These are phyloP conservation scores for Dynastes grantii DNA, from an alignment of 2,888 invertebrate genomes.

Conservation along the genomic window DNA sequence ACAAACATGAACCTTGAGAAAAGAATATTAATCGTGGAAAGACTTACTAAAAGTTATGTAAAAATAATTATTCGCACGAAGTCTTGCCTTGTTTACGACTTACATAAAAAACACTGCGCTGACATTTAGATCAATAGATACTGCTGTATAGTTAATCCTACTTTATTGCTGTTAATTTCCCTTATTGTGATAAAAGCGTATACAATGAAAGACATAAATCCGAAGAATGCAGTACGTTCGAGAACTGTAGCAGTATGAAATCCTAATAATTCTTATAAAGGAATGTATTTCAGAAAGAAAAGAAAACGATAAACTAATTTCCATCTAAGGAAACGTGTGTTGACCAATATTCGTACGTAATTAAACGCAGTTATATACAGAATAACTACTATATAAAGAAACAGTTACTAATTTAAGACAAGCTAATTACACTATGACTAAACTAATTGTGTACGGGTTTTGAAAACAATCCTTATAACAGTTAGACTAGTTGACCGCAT, in stretches of 20 bases:
- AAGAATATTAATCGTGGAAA: slow-evolving; percentile 35
- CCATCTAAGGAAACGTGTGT: background rate
- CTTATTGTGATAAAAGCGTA: background rate
- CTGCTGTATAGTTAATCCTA: slow-evolving; percentile 10
- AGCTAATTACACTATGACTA: slow-evolving; percentile 2
- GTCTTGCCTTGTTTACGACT: slow-evolving; percentile 16
- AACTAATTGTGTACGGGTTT: background rate
- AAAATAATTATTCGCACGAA: slow-evolving; percentile 23
- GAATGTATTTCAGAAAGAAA: background rate
- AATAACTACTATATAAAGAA: background rate
- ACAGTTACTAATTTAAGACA: slow-evolving; percentile 1
- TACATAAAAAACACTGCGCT: slow-evolving; percentile 14
- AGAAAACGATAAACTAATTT: background rate
- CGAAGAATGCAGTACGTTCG: background rate
- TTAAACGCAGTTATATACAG: background rate
- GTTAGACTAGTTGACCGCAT: slow-evolving; percentile 2
- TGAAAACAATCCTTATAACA: background rate
- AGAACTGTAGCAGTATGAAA: too few species aligned
- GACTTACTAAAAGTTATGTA: slow-evolving; percentile 16
- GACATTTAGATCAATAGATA: slow-evolving; percentile 37
- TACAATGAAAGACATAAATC: too few species aligned
- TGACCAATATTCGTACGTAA: slow-evolving; percentile 2
- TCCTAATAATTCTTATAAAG: background rate
- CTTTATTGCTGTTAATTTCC: background rate
- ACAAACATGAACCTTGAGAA: slow-evolving; percentile 27